A percentile compares a stretch with the other conserved stretches of the same genome.
phyloP scores from a whole-genome alignment of 92 coral and sea anemone genomes.

The Epizoanthus rinbou region DNA sequence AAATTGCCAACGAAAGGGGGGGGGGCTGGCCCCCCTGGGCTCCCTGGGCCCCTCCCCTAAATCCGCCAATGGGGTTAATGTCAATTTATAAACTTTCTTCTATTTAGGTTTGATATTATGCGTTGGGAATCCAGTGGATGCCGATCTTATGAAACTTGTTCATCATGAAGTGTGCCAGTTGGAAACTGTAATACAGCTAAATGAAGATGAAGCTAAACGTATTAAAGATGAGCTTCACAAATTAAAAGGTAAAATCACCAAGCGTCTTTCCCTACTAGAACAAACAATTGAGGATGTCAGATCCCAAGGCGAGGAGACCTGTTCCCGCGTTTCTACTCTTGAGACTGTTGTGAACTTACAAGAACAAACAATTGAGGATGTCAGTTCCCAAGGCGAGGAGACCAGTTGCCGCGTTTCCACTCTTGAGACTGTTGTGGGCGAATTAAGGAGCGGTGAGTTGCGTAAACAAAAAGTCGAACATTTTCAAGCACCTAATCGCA shows the following conservation, averaged over 20 bases:
- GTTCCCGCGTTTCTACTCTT: conserved; percentile 20
- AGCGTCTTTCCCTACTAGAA: conserved; percentile 28
- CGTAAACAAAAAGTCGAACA: not conserved
- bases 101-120: conserved; percentile 75
- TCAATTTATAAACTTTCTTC: not conserved
- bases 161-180: conserved; percentile 57
- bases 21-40: too few species aligned
- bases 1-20: too few species aligned
- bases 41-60: too few species aligned
- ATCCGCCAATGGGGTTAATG: too few species aligned
- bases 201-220: conserved; percentile 58
- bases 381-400: conserved; percentile 23
- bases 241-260: conserved; percentile 49
- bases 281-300: not conserved
- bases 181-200: conserved; percentile 19
- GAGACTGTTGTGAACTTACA: not conserved
- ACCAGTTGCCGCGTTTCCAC: conserved; percentile 26
- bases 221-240: conserved; percentile 55
- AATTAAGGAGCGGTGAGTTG: not conserved
- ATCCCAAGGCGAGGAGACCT: conserved; percentile 27
- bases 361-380: not conserved
- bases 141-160: conserved; percentile 71
- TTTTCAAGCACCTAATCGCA: conserved; percentile 69
- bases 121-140: conserved; percentile 75
- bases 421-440: too few species aligned